phyloP scores from a whole-genome alignment of 2,888 invertebrate genomes.

The Chalcosyrphus nemorum region DNA sequence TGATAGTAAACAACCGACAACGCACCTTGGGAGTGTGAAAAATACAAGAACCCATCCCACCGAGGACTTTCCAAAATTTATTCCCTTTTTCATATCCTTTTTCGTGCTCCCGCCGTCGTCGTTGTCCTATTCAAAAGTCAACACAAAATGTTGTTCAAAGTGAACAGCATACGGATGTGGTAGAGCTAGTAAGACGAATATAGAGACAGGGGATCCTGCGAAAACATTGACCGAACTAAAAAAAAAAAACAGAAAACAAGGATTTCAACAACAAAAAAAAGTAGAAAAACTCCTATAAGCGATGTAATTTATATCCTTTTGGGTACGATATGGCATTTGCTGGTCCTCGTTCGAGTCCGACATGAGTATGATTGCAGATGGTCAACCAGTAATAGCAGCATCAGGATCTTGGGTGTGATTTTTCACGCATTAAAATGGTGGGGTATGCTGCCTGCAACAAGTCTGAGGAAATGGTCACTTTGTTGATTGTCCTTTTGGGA shows the following conservation, averaged over 20 bases:
- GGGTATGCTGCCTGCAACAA: conserved; percentile 50
- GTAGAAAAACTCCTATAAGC: conserved; percentile 19
- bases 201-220: not conserved
- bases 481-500: conserved; percentile 23
- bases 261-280: conserved; percentile 6
- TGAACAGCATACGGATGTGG: conserved; percentile 19
- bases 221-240: conserved; percentile 31
- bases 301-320: conserved; percentile 59
- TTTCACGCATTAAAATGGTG: conserved; percentile 53
- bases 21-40: conserved; percentile 45
- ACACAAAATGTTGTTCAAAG: conserved; percentile 32
- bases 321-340: conserved; percentile 31
- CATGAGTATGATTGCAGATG: conserved; percentile 62
- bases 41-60: not conserved
- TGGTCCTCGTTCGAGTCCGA: not conserved
- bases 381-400: conserved; percentile 39
- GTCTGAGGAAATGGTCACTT: conserved; percentile 29
- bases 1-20: conserved; percentile 46
- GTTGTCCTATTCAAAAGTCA: conserved; percentile 48
- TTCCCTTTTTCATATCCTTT: conserved; percentile 34
- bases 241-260: conserved; percentile 18
- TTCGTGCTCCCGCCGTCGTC: not conserved
- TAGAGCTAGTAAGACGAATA: conserved; percentile 30
- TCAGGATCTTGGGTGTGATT: conserved; percentile 56
- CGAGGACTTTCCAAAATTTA: conserved; percentile 3